These are phyloP conservation scores for Scelioninae gen. 1 DNA, from an alignment of 2,888 invertebrate species.

Conservation along the genomic window DNA sequence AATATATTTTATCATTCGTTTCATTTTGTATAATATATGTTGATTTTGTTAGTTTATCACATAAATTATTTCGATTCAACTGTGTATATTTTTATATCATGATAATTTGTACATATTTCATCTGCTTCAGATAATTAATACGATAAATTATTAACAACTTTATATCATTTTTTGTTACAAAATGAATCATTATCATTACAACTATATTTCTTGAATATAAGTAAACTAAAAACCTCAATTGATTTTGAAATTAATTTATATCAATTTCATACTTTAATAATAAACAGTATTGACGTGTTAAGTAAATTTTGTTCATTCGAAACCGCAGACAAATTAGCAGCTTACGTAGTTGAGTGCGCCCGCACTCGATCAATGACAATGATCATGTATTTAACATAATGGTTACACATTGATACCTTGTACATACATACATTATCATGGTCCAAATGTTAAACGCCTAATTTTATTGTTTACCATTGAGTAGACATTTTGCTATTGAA, in stretches of 20 bases:
- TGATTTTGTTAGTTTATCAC: no score
- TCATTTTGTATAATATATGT: no score
- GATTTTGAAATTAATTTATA: slow-evolving; percentile 3
- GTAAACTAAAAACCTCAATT: no score
- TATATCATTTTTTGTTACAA: no score
- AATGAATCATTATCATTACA: no score
- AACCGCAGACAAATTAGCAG: slow-evolving; percentile 64
- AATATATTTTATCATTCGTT: no score
- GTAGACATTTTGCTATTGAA: neutral
- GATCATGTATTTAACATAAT: slow-evolving; percentile 59
- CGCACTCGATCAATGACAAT: slow-evolving; percentile 60
- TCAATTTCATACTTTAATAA: slow-evolving; percentile 23
- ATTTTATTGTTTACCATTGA: slow-evolving; percentile 5
- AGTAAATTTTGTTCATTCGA: slow-evolving; percentile 53
- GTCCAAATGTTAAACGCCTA: slow-evolving; percentile 21
- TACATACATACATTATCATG: slow-evolving; percentile 33
- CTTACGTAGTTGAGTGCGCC: slow-evolving; percentile 48
- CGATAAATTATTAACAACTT: no score
- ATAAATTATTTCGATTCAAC: no score
- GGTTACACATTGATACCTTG: slow-evolving; percentile 51
- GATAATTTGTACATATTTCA: no score
- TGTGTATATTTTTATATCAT: no score
- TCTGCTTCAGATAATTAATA: no score
- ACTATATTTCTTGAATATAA: no score
- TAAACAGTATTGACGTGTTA: slow-evolving; percentile 35